These are phyloP conservation scores for Nephrotoma appendiculata DNA, from an alignment of 2,888 invertebrate species.

Conservation along the genomic window DNA sequence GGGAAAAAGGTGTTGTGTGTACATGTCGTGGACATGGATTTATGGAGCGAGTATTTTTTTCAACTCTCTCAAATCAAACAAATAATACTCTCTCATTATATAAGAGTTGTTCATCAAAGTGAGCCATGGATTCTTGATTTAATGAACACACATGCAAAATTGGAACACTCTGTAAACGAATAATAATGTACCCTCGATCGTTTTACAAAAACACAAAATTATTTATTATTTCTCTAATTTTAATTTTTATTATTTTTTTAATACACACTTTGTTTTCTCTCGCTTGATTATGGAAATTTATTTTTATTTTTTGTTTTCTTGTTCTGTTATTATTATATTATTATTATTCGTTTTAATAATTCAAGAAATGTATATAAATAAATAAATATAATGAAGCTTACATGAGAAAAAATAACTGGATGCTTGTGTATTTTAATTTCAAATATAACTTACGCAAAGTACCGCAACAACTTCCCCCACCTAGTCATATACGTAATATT, in stretches of 20 bases:
- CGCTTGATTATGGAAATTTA: not conserved
- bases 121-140: no score
- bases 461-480: not conserved
- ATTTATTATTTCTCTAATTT: not conserved
- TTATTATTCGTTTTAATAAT: not conserved
- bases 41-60: no score
- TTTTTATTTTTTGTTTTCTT: no score
- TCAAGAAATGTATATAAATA: not conserved
- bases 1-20: no score
- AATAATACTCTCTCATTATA: no score
- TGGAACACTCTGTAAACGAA: no score
- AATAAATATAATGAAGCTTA: not conserved
- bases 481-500: not conserved
- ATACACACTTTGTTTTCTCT: not conserved
- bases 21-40: no score
- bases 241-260: not conserved
- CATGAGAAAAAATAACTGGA: not conserved
- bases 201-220: not conserved
- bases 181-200: not conserved
- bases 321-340: no score
- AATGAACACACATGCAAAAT: no score
- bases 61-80: no score
- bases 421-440: not conserved
- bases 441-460: not conserved
- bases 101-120: no score